phyloP scores from a whole-genome alignment of 2,113 vertebrate genomes.

The Anser brachyrhynchus region DNA sequence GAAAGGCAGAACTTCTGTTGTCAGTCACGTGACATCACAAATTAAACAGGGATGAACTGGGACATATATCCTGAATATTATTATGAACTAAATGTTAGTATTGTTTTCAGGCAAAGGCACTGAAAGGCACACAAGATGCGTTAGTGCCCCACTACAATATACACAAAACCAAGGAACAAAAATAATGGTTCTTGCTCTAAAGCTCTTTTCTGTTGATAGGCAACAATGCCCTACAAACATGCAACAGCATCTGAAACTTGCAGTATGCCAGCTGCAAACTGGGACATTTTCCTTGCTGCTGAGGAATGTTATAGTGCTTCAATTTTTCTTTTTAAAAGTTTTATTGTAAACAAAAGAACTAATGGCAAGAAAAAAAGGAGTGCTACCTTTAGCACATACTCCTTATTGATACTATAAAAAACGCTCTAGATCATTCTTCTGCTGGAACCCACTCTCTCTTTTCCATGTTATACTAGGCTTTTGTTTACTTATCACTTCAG shows the following conservation, averaged over 20 bases:
- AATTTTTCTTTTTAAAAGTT: neutral
- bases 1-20: neutral
- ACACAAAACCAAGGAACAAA: neutral
- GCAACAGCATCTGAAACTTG: neutral
- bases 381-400: slow-evolving; percentile 73
- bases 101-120: neutral
- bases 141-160: neutral
- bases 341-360: neutral
- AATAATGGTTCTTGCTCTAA: neutral
- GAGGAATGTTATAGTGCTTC: neutral
- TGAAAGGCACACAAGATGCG: neutral
- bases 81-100: neutral
- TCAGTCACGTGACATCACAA: neutral
- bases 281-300: neutral
- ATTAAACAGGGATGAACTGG: neutral
- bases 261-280: neutral
- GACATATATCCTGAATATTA: neutral
- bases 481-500: slow-evolving; percentile 66
- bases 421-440: slow-evolving; percentile 59
- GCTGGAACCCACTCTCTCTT: slow-evolving; percentile 50
- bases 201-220: neutral
- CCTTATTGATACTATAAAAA: slow-evolving; percentile 71
- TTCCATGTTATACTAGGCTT: slow-evolving; percentile 62
- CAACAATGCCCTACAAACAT: neutral
- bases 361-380: neutral